Evolutionary conservation across 2,113 vertebrate genomes (phyloP).

Genomic region (Silurus asotus): DNA sequence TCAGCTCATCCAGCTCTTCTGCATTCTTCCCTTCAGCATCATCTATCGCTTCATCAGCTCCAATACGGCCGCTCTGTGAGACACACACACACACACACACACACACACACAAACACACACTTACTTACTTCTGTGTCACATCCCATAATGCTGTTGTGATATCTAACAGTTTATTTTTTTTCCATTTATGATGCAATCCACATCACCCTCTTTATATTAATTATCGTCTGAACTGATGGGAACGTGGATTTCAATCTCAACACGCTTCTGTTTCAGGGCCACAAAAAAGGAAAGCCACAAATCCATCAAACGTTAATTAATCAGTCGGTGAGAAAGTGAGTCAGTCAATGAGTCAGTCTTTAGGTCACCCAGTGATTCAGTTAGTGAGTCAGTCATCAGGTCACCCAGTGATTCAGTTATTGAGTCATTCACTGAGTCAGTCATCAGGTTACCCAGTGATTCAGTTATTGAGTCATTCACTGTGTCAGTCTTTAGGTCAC

Average conservation of each 20-base stretch:
- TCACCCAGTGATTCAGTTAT: not conserved
- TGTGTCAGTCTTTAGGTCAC: not conserved
- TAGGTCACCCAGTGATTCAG: not conserved
- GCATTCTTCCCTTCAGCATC: slow-evolving; percentile 81
- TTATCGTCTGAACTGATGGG: not conserved
- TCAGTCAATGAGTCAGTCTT: not conserved
- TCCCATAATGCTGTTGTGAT: not conserved
- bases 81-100: not conserved
- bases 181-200: not conserved
- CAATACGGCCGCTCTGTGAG: slow-evolving; percentile 91
- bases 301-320: not conserved
- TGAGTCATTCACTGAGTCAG: not conserved
- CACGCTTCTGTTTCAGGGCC: not conserved
- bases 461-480: not conserved
- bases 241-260: not conserved
- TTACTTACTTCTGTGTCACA: not conserved
- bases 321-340: too few species aligned
- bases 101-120: slow-evolving; percentile 13
- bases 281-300: not conserved
- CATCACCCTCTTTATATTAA: not conserved
- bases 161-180: not conserved
- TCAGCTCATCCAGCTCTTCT: slow-evolving; percentile 87
- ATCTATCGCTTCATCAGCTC: slow-evolving; percentile 93
- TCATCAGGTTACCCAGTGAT: too few species aligned
- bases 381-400: not conserved